phyloP scores from a whole-genome alignment of 2,113 vertebrate species.

The Aegotheles bennettii region DNA sequence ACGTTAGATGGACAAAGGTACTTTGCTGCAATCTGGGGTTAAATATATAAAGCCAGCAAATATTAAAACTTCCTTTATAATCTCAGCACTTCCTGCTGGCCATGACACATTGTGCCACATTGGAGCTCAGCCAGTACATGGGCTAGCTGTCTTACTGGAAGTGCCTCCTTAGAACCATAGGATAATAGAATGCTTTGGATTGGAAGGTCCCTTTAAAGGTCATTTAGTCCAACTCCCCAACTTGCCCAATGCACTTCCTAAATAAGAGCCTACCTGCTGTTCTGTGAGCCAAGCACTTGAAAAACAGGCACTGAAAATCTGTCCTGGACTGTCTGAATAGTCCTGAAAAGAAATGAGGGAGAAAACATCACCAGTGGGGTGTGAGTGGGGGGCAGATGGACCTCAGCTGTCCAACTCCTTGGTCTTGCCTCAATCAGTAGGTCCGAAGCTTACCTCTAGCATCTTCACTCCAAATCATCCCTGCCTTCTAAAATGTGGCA shows the following conservation, averaged over 20 bases:
- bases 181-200: not conserved
- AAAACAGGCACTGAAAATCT: not conserved
- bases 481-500: not conserved
- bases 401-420: not conserved
- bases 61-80: not conserved
- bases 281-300: not conserved
- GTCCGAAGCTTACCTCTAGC: not conserved
- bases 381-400: not conserved
- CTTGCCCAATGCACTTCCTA: rapidly evolving
- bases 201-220: not conserved
- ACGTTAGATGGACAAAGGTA: not conserved
- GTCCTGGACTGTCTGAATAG: not conserved
- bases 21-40: not conserved
- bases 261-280: not conserved
- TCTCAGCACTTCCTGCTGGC: not conserved
- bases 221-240: rapidly evolving
- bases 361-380: not conserved
- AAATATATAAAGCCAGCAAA: not conserved
- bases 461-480: not conserved
- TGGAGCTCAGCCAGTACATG: not conserved
- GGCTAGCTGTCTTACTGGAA: not conserved
- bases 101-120: rapidly evolving
- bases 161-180: not conserved
- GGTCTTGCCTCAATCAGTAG: not conserved
- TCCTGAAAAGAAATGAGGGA: not conserved